Evolutionary conservation across 1,140 invertebrate species (phyloP).

Genomic region (Sarcophaga peregrina): DNA sequence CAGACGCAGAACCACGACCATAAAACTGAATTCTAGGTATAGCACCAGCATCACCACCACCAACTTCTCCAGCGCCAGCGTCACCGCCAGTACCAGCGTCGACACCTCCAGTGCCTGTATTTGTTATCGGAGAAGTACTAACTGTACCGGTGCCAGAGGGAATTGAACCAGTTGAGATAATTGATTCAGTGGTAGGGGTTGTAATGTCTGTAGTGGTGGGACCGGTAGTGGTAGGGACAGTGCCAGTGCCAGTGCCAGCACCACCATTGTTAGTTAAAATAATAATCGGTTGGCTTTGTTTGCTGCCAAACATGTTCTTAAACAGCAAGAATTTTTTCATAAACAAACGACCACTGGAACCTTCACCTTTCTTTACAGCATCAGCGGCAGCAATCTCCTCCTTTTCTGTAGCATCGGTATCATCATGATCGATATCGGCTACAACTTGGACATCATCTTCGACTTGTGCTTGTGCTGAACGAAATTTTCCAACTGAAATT

Average conservation of each 20-base stretch:
- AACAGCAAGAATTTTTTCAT: constrained; percentile 61
- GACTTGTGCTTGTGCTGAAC: constrained; percentile 34
- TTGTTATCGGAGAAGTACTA: no score
- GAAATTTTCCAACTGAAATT: constrained; percentile 45
- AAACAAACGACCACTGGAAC: constrained; percentile 59
- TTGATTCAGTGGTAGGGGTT: no score
- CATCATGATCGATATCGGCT: constrained; percentile 28
- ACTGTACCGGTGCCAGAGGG: no score
- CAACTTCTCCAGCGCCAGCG: background rate
- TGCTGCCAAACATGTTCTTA: constrained; percentile 59
- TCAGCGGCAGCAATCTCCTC: background rate
- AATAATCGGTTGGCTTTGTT: constrained; percentile 56
- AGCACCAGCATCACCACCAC: background rate
- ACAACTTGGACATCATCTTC: constrained; percentile 17
- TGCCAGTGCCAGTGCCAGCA: background rate
- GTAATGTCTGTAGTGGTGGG: background rate
- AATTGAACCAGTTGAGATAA: no score
- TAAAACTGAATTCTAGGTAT: constrained; percentile 3
- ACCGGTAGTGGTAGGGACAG: background rate
- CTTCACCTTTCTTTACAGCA: constrained; percentile 46
- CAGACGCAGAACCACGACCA: background rate
- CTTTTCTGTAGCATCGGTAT: background rate
- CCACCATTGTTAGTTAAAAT: constrained; percentile 43
- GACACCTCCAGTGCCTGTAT: background rate
- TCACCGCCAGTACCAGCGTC: background rate